Evolutionary conservation across 2,113 vertebrate genomes (phyloP).

Genomic region (Fulica atra): DNA sequence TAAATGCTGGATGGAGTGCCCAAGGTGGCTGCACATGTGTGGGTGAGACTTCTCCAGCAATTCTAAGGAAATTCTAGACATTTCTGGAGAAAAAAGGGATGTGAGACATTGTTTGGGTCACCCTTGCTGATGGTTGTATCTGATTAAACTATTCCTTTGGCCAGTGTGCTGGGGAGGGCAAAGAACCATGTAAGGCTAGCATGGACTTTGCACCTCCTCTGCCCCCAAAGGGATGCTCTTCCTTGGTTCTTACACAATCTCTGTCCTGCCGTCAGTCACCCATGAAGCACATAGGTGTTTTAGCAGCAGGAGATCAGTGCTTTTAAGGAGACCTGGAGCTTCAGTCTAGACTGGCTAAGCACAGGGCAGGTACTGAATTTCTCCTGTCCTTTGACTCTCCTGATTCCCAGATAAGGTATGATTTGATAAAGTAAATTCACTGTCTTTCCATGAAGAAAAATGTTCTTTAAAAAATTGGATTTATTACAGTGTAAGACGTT

Average conservation of each 20-base stretch:
- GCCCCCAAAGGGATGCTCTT: background rate
- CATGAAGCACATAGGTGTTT: background rate
- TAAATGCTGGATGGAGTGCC: background rate
- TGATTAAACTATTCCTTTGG: background rate
- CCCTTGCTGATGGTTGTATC: background rate
- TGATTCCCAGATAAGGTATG: background rate
- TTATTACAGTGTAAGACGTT: background rate
- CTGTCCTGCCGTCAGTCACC: background rate
- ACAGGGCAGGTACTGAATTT: background rate
- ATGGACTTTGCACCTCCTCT: background rate
- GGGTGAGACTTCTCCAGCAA: background rate
- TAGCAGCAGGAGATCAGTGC: background rate
- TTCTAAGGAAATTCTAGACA: background rate
- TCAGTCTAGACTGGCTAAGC: background rate
- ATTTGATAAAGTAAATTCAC: background rate
- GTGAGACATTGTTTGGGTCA: background rate
- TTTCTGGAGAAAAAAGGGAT: background rate
- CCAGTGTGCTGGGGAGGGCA: background rate
- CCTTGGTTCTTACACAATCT: background rate
- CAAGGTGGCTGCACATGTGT: background rate
- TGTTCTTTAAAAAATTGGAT: background rate
- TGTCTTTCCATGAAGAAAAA: background rate
- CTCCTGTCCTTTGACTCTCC: background rate
- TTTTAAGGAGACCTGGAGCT: background rate
- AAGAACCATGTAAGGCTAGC: background rate